These are phyloP conservation scores for Coenonympha glycerion DNA, from an alignment of 2,888 invertebrate species.

Conservation along the genomic window DNA sequence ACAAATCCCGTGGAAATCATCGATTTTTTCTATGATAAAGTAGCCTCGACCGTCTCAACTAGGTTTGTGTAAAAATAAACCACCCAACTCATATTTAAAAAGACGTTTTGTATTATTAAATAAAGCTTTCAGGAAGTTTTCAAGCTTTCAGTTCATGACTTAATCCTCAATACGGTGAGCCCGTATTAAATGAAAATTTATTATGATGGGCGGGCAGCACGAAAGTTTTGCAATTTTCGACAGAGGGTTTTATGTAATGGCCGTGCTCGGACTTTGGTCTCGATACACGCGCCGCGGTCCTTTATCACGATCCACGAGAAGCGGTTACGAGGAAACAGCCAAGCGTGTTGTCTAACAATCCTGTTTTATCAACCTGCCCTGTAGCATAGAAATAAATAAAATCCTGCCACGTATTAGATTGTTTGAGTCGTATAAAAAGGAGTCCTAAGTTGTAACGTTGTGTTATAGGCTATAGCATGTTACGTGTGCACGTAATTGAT, in stretches of 20 bases:
- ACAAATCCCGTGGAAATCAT: too few species aligned
- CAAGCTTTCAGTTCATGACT: slow-evolving; percentile 29
- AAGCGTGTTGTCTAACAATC: background rate
- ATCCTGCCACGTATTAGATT: too few species aligned
- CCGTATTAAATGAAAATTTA: slow-evolving; percentile 55
- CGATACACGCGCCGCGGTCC: slow-evolving; percentile 17
- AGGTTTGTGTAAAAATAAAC: too few species aligned
- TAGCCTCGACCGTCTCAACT: too few species aligned
- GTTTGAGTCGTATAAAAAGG: too few species aligned
- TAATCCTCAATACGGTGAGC: slow-evolving; percentile 31
- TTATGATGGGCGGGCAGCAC: slow-evolving; percentile 41
- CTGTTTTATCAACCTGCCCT: background rate
- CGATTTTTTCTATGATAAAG: too few species aligned
- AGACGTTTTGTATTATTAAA: too few species aligned
- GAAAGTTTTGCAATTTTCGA: slow-evolving; percentile 51
- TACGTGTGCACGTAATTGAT: too few species aligned
- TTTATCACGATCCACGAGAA: slow-evolving; percentile 6
- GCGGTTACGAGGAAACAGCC: background rate
- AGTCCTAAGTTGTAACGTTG: too few species aligned
- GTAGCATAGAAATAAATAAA: background rate
- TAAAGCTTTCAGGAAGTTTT: too few species aligned
- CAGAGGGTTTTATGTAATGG: slow-evolving; percentile 37
- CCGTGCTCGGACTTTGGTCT: slow-evolving; percentile 22
- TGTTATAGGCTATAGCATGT: too few species aligned
- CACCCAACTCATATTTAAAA: too few species aligned